A percentile compares a stretch with the other conserved stretches of the same genome.
phyloP scores from a whole-genome alignment of 1,140 invertebrate genomes.

The Hycleus cichorii region DNA sequence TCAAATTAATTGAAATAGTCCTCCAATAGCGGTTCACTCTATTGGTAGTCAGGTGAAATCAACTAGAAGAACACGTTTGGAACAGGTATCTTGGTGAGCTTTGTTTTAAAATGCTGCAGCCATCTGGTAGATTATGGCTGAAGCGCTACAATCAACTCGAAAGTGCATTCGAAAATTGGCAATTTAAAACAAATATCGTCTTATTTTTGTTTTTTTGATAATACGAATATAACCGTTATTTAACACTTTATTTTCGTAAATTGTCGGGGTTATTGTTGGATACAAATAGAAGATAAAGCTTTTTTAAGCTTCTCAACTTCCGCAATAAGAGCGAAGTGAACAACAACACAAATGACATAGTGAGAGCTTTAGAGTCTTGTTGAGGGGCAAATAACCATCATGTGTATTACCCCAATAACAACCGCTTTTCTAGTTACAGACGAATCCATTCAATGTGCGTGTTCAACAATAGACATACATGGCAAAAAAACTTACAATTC shows the following conservation, averaged over 20 bases:
- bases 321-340: constrained; percentile 8
- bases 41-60: constrained; percentile 26
- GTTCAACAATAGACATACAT: not conserved
- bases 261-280: too few relatives aligned
- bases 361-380: constrained; percentile 15
- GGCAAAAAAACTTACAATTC: too few relatives aligned
- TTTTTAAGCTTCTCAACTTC: constrained; percentile 11
- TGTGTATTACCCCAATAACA: constrained; percentile 17
- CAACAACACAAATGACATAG: constrained; percentile 7
- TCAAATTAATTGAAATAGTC: not conserved
- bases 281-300: constrained; percentile 1
- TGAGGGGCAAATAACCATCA: constrained; percentile 17
- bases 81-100: constrained; percentile 31
- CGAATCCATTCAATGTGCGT: constrained; percentile 13
- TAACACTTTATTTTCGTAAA: too few relatives aligned
- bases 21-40: constrained; percentile 24
- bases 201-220: too few relatives aligned
- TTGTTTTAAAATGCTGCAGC: constrained; percentile 30
- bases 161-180: too few relatives aligned
- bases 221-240: too few relatives aligned
- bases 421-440: constrained; percentile 7
- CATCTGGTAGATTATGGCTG: constrained; percentile 27
- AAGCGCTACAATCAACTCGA: too few relatives aligned
- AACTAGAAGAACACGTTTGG: constrained; percentile 19
- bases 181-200: too few relatives aligned